phyloP scores from a whole-genome alignment of 2,888 invertebrate species.

The Eupeodes luniger region DNA sequence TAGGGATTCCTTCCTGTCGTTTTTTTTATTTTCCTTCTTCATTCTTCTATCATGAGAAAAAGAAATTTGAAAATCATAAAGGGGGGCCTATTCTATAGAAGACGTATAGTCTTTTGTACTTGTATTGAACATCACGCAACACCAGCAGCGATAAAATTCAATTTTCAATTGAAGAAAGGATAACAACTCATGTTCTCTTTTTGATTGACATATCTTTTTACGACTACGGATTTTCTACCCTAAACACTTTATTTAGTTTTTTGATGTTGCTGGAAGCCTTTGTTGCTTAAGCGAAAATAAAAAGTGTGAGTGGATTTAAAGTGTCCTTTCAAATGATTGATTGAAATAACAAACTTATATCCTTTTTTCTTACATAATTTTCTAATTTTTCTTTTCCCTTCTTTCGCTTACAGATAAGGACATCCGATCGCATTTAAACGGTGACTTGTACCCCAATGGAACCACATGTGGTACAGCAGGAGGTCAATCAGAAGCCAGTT shows the following conservation, averaged over 20 bases:
- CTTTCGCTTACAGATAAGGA: slow-evolving; percentile 82
- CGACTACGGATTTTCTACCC: slow-evolving; percentile 32
- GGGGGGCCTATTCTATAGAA: slow-evolving; percentile 1
- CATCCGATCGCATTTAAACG: slow-evolving; percentile 82
- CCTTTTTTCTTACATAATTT: slow-evolving; percentile 62
- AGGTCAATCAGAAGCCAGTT: slow-evolving; percentile 79
- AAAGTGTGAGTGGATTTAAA: slow-evolving; percentile 67
- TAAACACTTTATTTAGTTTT: slow-evolving; percentile 37
- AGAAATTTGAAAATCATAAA: slow-evolving; percentile 33
- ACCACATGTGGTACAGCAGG: slow-evolving; percentile 66
- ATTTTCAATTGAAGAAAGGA: slow-evolving; percentile 74
- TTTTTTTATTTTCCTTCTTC: neutral
- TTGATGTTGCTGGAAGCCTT: neutral
- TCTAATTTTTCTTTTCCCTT: slow-evolving; percentile 67
- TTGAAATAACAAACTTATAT: slow-evolving; percentile 51
- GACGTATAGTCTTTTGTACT: neutral
- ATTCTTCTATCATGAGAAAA: slow-evolving; percentile 54
- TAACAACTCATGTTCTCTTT: slow-evolving; percentile 67
- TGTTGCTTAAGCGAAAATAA: neutral
- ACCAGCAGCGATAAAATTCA: slow-evolving; percentile 74
- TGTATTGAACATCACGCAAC: neutral
- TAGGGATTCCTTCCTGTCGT: slow-evolving; percentile 36
- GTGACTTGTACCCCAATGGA: slow-evolving; percentile 76
- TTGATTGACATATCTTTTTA: slow-evolving; percentile 74
- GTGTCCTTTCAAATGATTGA: slow-evolving; percentile 73